Conservation (phyloP, 2,113 vertebrate genomes). For the Gasterosteus aculeatus region DNA sequence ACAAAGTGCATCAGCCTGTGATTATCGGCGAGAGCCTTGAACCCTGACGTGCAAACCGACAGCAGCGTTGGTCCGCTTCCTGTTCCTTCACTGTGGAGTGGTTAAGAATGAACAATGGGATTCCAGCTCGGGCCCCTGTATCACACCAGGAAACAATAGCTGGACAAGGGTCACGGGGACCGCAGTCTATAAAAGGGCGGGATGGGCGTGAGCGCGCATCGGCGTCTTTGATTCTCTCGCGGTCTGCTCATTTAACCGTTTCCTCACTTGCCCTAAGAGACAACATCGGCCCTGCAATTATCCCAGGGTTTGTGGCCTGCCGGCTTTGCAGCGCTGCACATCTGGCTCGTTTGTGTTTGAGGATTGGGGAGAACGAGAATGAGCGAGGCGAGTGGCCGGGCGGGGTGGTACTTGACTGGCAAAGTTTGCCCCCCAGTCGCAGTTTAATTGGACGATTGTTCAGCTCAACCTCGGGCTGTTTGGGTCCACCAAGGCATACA, state of each 20-base stretch:
- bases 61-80: constrained; percentile 23
- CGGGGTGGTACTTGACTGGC: not conserved
- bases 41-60: not conserved
- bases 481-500: constrained; percentile 44
- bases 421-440: constrained; percentile 53
- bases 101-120: constrained; percentile 17
- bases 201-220: constrained; percentile 11
- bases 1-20: constrained; percentile 8
- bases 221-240: constrained; percentile 37
- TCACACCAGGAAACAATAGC: constrained; percentile 57
- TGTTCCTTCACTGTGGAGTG: constrained; percentile 26
- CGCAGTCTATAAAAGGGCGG: constrained; percentile 19
- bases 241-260: constrained; percentile 40
- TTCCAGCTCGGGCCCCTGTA: constrained; percentile 5
- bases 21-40: constrained; percentile 25
- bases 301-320: constrained; percentile 29
- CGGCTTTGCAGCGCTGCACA: constrained; percentile 40
- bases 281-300: constrained; percentile 44
- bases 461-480: constrained; percentile 48
- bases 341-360: constrained; percentile 57
- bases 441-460: constrained; percentile 72
- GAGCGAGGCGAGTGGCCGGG: constrained; percentile 11
- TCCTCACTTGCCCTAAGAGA: constrained; percentile 46
- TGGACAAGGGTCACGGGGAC: constrained; percentile 19
- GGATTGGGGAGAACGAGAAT: not conserved